Conservation (phyloP, 2,888 invertebrate species). For the Sminthurinus aureus region DNA sequence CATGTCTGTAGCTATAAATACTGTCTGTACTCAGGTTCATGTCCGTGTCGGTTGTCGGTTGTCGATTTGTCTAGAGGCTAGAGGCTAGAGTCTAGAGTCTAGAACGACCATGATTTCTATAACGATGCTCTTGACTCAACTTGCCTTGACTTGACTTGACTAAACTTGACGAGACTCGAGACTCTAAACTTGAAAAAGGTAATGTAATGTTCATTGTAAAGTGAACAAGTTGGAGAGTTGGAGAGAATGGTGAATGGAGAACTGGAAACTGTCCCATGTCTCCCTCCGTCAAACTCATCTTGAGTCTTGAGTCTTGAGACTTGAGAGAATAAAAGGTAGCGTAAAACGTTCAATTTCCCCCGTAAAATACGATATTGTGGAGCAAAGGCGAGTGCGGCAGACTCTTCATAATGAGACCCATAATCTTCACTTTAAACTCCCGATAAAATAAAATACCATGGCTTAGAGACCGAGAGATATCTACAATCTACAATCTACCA, state of each 20-base stretch:
- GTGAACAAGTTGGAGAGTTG: background rate
- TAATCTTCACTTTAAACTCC: conserved; percentile 6
- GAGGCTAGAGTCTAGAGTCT: too few relatives aligned
- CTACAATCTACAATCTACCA: too few relatives aligned
- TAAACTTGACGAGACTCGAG: too few relatives aligned
- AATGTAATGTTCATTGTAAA: background rate
- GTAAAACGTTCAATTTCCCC: conserved; percentile 25
- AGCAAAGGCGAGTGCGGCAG: background rate
- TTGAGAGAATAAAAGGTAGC: background rate
- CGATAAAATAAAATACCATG: too few relatives aligned
- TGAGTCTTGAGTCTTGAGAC: too few relatives aligned
- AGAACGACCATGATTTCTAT: too few relatives aligned
- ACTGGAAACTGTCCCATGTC: background rate
- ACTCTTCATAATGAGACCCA: conserved; percentile 21
- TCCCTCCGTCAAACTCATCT: conserved; percentile 16
- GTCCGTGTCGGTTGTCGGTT: background rate
- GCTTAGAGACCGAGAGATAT: too few relatives aligned
- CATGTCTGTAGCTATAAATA: background rate
- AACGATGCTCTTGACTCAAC: too few relatives aligned
- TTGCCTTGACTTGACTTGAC: too few relatives aligned
- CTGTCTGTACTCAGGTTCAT: background rate
- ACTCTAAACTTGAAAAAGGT: too few relatives aligned
- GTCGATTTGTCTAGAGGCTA: too few relatives aligned
- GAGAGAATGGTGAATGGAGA: background rate
- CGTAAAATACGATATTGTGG: conserved; percentile 24